Percentiles rank a stretch among this genome's conserved stretches.
Evolutionary conservation across 2,888 invertebrate genomes (phyloP).

Genomic region (Torymus aiolomorphi): DNA sequence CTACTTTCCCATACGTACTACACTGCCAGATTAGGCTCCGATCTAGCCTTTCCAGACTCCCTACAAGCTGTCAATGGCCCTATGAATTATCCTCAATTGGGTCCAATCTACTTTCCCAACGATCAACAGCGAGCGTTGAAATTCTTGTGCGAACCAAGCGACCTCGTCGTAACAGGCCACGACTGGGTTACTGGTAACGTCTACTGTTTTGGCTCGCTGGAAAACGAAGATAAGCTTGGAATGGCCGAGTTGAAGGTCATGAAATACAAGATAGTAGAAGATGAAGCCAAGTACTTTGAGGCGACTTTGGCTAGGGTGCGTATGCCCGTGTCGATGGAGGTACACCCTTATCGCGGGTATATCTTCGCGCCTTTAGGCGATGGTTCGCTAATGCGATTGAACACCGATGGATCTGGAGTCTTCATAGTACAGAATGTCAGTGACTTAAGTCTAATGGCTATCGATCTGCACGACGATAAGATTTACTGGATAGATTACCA

Average conservation of each 20-base stretch:
- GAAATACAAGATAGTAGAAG: neutral
- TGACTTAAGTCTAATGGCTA: neutral
- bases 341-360: conserved; percentile 15
- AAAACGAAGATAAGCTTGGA: neutral
- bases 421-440: neutral
- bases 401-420: neutral
- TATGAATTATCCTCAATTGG: neutral
- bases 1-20: neutral
- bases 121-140: neutral
- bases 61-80: too few species aligned
- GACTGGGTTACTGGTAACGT: conserved; percentile 20
- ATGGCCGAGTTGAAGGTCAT: neutral
- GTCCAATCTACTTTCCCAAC: neutral
- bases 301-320: neutral
- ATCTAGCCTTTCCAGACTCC: neutral
- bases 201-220: neutral
- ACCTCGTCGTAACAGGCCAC: neutral
- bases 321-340: neutral
- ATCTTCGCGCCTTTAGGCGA: neutral
- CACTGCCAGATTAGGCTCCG: neutral
- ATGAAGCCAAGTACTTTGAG: too few species aligned
- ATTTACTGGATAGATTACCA: neutral
- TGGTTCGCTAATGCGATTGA: neutral
- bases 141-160: neutral
- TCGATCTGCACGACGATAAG: conserved; percentile 1